These are phyloP conservation scores for Macropodus opercularis DNA, from an alignment of 2,797 vertebrate genomes.

Conservation along the genomic window DNA sequence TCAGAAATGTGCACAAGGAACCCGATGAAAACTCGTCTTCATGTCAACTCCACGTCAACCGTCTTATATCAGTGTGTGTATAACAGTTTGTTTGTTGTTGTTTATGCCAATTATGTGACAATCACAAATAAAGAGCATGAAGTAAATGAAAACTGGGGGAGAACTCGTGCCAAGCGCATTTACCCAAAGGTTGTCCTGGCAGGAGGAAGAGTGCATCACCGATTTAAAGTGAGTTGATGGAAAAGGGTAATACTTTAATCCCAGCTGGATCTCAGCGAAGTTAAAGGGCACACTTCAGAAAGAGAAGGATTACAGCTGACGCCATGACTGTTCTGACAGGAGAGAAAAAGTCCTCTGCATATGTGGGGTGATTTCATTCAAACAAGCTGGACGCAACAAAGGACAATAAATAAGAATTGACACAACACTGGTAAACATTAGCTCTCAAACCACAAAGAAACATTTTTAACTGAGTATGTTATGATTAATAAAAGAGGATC, in stretches of 20 bases:
- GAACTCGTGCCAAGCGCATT: slow-evolving; percentile 24
- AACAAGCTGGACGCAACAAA: background rate
- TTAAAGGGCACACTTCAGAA: slow-evolving; percentile 54
- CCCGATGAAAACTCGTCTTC: background rate
- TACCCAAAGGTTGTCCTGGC: slow-evolving; percentile 12
- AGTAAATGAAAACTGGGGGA: background rate
- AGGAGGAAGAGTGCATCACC: slow-evolving; percentile 18
- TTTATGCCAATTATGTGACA: background rate
- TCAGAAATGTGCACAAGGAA: background rate
- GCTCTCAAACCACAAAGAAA: background rate
- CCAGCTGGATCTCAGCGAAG: slow-evolving; percentile 42
- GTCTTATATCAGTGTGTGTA: background rate
- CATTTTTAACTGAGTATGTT: too few relatives aligned
- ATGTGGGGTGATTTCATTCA: background rate
- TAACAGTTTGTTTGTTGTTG: background rate
- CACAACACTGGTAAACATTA: background rate
- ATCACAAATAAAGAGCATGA: background rate
- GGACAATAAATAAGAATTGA: background rate
- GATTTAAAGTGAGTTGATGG: slow-evolving; percentile 51
- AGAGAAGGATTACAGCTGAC: slow-evolving; percentile 53
- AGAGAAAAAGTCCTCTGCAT: background rate
- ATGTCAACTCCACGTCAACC: too few relatives aligned
- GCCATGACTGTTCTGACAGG: slow-evolving; percentile 32
- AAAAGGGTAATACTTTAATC: slow-evolving; percentile 58
- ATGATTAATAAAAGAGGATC: background rate